Evolutionary conservation across 2,113 vertebrate species (phyloP).

Genomic region (Antigone vipio): DNA sequence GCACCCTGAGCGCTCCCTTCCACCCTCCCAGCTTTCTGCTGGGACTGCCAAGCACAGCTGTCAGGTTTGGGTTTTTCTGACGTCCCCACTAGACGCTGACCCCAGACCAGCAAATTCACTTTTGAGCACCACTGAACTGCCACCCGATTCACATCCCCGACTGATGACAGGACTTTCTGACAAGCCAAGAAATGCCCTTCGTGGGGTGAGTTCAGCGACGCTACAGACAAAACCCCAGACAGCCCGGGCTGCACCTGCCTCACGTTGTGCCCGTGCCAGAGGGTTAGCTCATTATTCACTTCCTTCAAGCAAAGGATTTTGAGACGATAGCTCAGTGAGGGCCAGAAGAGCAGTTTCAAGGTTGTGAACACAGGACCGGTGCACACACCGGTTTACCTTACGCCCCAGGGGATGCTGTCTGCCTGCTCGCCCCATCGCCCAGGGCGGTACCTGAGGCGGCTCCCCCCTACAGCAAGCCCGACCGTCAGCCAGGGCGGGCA

Average conservation of each 20-base stretch:
- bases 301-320: neutral
- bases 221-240: neutral
- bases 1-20: neutral
- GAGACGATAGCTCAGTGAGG: neutral
- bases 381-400: neutral
- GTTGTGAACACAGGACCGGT: neutral
- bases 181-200: neutral
- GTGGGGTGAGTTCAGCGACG: neutral
- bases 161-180: neutral
- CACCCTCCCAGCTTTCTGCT: neutral
- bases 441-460: neutral
- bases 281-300: neutral
- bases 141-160: neutral
- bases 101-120: neutral
- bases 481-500: neutral
- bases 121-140: neutral
- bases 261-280: fast-evolving
- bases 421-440: neutral
- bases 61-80: neutral
- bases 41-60: neutral
- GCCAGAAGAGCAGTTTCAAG: neutral
- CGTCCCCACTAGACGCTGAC: neutral
- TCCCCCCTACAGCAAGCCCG: neutral
- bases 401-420: neutral
- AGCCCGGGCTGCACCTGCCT: neutral